Evolutionary conservation across 1,140 invertebrate species (phyloP).

Genomic region (Brachionus sp.): DNA sequence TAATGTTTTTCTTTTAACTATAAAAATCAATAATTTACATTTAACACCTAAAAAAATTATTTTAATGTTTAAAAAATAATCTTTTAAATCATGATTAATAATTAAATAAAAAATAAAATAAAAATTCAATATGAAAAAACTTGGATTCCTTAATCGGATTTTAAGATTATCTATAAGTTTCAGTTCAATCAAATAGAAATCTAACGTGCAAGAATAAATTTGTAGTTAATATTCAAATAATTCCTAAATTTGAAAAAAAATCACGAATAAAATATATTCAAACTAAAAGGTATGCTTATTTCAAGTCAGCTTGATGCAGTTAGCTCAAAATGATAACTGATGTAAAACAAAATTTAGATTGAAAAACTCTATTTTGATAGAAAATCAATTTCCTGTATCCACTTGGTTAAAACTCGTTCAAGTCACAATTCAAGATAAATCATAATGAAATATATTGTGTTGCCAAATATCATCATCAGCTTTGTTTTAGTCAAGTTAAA

Average conservation of each 20-base stretch:
- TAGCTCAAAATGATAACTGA: neutral
- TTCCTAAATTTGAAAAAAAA: neutral
- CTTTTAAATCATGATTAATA: no score
- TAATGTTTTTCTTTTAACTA: no score
- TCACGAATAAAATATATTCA: neutral
- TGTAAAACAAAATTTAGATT: neutral
- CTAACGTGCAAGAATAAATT: no score
- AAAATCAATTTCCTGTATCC: conserved; percentile 8
- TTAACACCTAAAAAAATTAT: no score
- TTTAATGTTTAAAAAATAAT: no score
- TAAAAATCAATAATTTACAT: no score
- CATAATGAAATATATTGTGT: neutral
- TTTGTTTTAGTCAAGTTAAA: neutral
- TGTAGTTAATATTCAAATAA: no score
- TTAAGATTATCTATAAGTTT: no score
- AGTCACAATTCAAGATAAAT: neutral
- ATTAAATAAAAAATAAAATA: no score
- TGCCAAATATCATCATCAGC: neutral
- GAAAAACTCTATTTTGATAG: neutral
- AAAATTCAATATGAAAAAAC: no score
- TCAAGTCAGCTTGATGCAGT: neutral
- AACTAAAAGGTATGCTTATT: neutral
- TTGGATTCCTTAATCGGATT: no score
- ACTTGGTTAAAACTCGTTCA: neutral
- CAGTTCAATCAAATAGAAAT: no score